Base-by-base conservation (phyloP, 2,888 invertebrate species). In the Ormyrus rosae region DNA sequence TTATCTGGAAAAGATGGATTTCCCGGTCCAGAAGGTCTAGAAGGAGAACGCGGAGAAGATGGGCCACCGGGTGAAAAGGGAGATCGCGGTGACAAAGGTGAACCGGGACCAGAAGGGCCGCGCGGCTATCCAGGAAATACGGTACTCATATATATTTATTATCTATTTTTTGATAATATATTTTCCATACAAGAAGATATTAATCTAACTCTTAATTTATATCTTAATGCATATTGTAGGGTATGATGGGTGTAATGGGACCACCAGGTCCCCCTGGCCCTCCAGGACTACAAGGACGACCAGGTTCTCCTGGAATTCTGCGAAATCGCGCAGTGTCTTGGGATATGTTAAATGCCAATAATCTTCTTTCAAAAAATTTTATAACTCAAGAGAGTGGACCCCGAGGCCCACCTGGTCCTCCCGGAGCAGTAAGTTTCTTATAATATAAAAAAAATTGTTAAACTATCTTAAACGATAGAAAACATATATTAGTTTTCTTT, bases 341-440 rank as follows among this genome's bases (percentile, higher is more conserved):
- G n/a, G 89, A 88, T 74, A 87, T 86, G 79, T 82, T 87, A 4
- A 85, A 75, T 58, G 84, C 82, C 72, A 88, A 85, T 81, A 87
- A 77, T 80, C 84, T 84, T 69, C 85, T 86, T 50, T 83, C 83
- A 50, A 86, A 85, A 73, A 84, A 81, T 82, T 84, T 81, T 83
- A 92, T 92, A 48, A 87, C 88, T 69, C 92, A 92, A 34, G 94
- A 92, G 64, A 87, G 89, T 77, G 93, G 93, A 58, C 91, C 92
- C 1, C 90, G 92, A 85, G 94, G 94, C 67, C 88, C 91, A 58
- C 92, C 93, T 9, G 94, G 93, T 51, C 88, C 91, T 11, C 89
- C 92, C 55, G 93, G 93, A 84, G 88, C 92, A 86, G 93, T 93
- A 87, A 90, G 91, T 86, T 63, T 56, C 6, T 48, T 11, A 64